Conservation (phyloP, 2,888 invertebrate species). For the Nasonia oneida region DNA sequence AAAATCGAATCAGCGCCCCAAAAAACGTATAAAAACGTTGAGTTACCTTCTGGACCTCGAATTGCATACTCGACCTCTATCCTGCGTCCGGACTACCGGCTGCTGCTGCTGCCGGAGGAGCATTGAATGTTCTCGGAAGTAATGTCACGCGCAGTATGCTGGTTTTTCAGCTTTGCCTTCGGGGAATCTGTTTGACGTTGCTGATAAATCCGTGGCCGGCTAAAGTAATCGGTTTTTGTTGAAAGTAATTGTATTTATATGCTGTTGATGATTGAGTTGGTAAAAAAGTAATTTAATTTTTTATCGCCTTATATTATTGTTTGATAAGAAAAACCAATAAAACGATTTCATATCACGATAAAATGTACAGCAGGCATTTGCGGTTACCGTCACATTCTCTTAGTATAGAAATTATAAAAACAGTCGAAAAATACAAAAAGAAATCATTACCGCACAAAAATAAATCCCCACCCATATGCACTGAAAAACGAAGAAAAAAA, state of each 20-base stretch:
- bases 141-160: conserved; percentile 16
- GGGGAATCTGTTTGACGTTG: conserved; percentile 15
- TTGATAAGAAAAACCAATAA: too few relatives aligned
- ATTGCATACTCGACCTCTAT: too few relatives aligned
- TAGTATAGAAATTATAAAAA: not conserved
- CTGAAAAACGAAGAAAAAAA: not conserved
- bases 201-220: not conserved
- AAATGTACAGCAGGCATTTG: too few relatives aligned
- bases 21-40: too few relatives aligned
- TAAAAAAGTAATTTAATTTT: not conserved
- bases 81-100: not conserved
- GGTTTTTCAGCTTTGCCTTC: conserved; percentile 21
- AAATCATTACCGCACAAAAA: not conserved
- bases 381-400: not conserved
- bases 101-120: not conserved
- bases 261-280: not conserved
- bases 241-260: not conserved
- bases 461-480: not conserved
- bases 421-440: not conserved
- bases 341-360: not conserved
- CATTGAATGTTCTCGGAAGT: conserved; percentile 12
- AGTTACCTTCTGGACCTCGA: too few relatives aligned
- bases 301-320: too few relatives aligned
- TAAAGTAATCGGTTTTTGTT: not conserved
- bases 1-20: too few relatives aligned